Percentiles rank a stretch among this genome's conserved stretches.
phyloP scores from a whole-genome alignment of 2,113 vertebrate species.

The rat (Rattus norvegicus) region DNA sequence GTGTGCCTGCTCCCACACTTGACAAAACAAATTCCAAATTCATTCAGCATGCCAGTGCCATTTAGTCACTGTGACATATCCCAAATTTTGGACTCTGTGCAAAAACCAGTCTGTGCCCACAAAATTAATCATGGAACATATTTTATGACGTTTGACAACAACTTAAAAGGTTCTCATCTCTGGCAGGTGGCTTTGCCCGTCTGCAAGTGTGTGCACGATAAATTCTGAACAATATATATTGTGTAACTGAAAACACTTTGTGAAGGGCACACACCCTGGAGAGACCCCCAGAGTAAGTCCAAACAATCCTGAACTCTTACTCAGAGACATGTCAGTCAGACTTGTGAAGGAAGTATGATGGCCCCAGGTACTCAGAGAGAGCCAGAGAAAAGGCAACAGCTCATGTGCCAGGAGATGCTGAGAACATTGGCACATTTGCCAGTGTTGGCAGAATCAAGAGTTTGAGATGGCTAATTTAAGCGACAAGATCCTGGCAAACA shows the following conservation, averaged over 20 bases:
- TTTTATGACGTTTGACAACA: conserved; percentile 80
- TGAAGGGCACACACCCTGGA: conserved; percentile 53
- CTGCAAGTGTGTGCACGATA: conserved; percentile 35
- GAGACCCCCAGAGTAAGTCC: conserved; percentile 46
- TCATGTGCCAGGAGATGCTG: conserved; percentile 77
- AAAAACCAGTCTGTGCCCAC: conserved; percentile 81
- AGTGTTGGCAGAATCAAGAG: conserved; percentile 78
- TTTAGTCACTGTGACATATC: conserved; percentile 80
- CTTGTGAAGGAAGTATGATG: conserved; percentile 58
- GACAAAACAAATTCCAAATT: conserved; percentile 79
- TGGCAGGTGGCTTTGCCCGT: conserved; percentile 78
- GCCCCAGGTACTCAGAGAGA: conserved; percentile 71
- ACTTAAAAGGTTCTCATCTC: conserved; percentile 79
- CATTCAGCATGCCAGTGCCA: conserved; percentile 79
- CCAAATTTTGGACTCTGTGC: conserved; percentile 76
- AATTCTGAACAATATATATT: conserved; percentile 68
- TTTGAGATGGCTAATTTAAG: conserved; percentile 82
- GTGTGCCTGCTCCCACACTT: conserved; percentile 78
- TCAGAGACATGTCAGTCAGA: conserved; percentile 30
- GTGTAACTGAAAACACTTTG: conserved; percentile 61
- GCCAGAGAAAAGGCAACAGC: conserved; percentile 74
- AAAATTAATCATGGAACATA: conserved; percentile 82
- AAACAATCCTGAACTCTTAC: conserved; percentile 52
- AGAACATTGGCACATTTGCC: conserved; percentile 74
- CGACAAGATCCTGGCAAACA: conserved; percentile 81